Conservation (phyloP, 2,888 invertebrate species). For the Leuctra nigra region DNA sequence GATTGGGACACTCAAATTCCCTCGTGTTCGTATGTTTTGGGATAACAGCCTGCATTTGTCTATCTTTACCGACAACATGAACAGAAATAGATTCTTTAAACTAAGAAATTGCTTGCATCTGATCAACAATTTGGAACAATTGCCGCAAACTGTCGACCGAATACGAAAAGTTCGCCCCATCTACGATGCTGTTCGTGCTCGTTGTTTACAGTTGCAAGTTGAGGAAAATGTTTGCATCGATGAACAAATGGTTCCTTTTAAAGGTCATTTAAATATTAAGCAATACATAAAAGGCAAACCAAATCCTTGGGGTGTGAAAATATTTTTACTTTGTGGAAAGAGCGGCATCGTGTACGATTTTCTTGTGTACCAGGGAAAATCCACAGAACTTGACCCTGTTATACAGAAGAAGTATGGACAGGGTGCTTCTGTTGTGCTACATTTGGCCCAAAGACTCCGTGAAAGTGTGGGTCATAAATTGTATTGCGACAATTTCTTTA, state of each 20-base stretch:
- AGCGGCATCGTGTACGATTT: constrained; percentile 33
- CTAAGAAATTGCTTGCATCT: constrained; percentile 27
- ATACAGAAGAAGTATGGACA: constrained; percentile 9
- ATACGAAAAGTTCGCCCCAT: constrained; percentile 29
- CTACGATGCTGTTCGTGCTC: constrained; percentile 24
- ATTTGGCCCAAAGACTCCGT: constrained; percentile 21
- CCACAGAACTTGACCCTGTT: constrained; percentile 29
- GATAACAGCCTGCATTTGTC: constrained; percentile 11
- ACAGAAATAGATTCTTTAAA: constrained; percentile 27
- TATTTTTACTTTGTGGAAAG: constrained; percentile 31
- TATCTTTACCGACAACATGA: constrained; percentile 21
- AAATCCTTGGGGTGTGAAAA: constrained; percentile 33
- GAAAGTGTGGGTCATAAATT: constrained; percentile 12
- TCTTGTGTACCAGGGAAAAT: constrained; percentile 36
- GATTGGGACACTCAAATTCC: constrained; percentile 20
- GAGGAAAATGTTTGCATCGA: constrained; percentile 38
- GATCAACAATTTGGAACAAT: constrained; percentile 24
- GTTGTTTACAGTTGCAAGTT: constrained; percentile 41
- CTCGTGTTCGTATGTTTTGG: constrained; percentile 25
- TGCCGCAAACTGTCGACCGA: constrained; percentile 14
- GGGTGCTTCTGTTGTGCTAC: constrained; percentile 25
- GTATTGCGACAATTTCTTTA: constrained; percentile 28
- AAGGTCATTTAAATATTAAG: constrained; percentile 32
- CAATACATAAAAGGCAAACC: constrained; percentile 35
- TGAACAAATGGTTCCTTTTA: constrained; percentile 35